Evolutionary conservation across 2,888 invertebrate genomes (phyloP), one percentile per base, ranked within the genome.

Genomic region (Aleiodes alternator): DNA sequence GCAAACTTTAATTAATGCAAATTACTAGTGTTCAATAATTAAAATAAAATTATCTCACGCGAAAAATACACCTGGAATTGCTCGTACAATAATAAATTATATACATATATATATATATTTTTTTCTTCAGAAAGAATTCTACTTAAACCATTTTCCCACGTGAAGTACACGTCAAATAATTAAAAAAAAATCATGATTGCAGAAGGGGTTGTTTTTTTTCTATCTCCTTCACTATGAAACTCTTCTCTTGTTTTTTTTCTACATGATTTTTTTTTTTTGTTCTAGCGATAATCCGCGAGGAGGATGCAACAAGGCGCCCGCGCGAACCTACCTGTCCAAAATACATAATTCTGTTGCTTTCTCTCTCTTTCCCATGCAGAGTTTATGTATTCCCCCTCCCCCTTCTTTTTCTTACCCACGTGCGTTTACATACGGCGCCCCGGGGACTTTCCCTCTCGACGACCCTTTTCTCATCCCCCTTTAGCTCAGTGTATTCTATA

Each of bases 231-330:
- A 72, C 34, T 34, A 56, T 43, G 64, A 43, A 9, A 43, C 38
- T 38, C 23, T 23, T 38, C 38, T 38, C 38, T 3, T 38, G 38
- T 43, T 29, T 61, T 77, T 78, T 77, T 61, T 57, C 11, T 51
- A 23, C n/a, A n/a, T n/a, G n/a, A n/a, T 55, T 68, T 53, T 69
- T 74, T 79, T 64, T 79, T 82, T 80, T 83, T 82, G 79, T 83
- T 83, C 81, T 81, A 80, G 81, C 80, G 82, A 83, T 86, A 86
- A 86, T 86, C 85, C 84, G 76, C 72, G 74, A 73, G 81, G 78
- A 76, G 56, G 86, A 86, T 86, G 85, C 83, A 73, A 76, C 77
- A 78, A 73, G 79, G 84, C 85, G 83, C 82, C 14, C 14, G 51
- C 69, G 34, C 51, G 38, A 31, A 53, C 6, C 69, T 73, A 69